Base-by-base conservation (phyloP, 2,113 vertebrate species). In the Cacatua alba region DNA sequence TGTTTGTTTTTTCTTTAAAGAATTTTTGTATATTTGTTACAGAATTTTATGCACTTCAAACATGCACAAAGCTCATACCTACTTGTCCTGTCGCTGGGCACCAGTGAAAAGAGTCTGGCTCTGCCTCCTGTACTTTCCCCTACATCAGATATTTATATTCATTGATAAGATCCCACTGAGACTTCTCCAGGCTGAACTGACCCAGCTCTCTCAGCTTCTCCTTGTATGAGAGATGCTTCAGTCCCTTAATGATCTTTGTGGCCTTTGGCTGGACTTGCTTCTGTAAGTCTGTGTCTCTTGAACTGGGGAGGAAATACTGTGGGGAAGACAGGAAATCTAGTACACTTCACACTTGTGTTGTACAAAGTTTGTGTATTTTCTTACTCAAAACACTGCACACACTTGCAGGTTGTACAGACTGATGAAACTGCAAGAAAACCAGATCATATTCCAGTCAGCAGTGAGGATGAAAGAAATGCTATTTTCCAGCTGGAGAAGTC, bases 401-500 rank as follows among this genome's bases (percentile, higher is more conserved):
- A 6, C 67, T 97, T 92, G n/a, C 93, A 99, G 99, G 98, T 98
- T 92, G 99, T 99, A 96, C 99, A 99, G 96, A 99, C 99, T 5
- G 99, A 99, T 90, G 99, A 99, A 97, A 97, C 97, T 4, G 98
- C 98, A 51, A 99, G 98, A 96, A 99, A 99, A 95, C 99, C 99
- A 6, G 99, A 99, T 88, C 98, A 99, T 52, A 97, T 98, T 97
- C 98, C 98, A 9, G 95, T 99, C 62, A 99, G 99, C 98, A 99
- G 98, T 75, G 99, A 99, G 93, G 99, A 99, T 95, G 99, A 99
- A 97, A 98, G 99, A 88, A 99, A 98, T 82, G 99, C 99, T 83
- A 97, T 99, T 95, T 88, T 96, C 60, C 99, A 99, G 55, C 97
- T 99, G 90, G 98, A 99, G 94, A 97, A 98, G 46, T 98, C 98